A percentile compares a stretch with the other conserved stretches of the same genome.
Conservation (phyloP, 2,888 invertebrate genomes). For the Protonemura montana region DNA sequence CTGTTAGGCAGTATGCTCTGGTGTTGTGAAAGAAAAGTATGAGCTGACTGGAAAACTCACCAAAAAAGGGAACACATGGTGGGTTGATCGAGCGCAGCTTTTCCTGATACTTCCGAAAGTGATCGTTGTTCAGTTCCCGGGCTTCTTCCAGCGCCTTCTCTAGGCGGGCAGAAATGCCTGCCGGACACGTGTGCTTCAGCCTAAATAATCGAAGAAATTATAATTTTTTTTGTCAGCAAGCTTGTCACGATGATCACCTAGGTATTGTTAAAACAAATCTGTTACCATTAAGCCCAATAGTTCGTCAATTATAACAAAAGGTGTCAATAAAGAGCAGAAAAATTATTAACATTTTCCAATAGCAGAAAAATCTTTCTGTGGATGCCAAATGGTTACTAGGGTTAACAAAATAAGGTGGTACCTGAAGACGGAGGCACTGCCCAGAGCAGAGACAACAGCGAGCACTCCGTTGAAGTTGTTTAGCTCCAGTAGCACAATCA, state of each 20-base stretch:
- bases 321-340: too few relatives aligned
- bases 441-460: conserved; percentile 91
- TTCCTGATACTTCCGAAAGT: conserved; percentile 92
- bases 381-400: too few relatives aligned
- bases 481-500: conserved; percentile 91
- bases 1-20: too few relatives aligned
- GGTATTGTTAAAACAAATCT: too few relatives aligned
- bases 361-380: too few relatives aligned
- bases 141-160: conserved; percentile 87
- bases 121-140: conserved; percentile 85
- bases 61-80: conserved; percentile 98
- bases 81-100: conserved; percentile 95
- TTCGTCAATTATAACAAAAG: too few relatives aligned
- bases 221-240: too few relatives aligned
- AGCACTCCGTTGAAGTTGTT: conserved; percentile 99
- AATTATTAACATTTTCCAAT: too few relatives aligned
- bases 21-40: too few relatives aligned
- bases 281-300: too few relatives aligned
- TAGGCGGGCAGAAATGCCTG: conserved; percentile 74
- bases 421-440: conserved; percentile 89
- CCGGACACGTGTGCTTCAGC: conserved; percentile 69
- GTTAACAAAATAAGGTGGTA: too few relatives aligned
- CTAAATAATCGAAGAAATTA: not conserved
- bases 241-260: too few relatives aligned
- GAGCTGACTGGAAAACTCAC: conserved; percentile 61